Evolutionary conservation across 2,888 invertebrate genomes (phyloP).

Genomic region (Venustoraphidia nigricollis): DNA sequence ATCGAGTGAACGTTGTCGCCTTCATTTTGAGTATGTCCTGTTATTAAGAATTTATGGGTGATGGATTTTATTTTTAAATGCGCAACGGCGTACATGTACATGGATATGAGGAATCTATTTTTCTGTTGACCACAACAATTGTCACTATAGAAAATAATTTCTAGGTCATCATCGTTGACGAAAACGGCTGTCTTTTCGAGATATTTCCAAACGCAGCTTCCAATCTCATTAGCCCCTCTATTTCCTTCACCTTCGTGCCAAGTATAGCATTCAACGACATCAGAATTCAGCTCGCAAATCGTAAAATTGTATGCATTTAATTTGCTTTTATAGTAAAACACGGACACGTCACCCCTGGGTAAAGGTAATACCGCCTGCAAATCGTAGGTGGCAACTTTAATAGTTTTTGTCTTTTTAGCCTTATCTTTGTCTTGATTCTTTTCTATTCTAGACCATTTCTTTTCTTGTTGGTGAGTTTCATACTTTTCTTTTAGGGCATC

Average conservation of each 20-base stretch:
- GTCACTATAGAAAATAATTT: conserved; percentile 15
- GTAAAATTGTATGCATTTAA: conserved; percentile 14
- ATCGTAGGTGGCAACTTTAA: conserved; percentile 13
- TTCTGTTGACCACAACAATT: conserved; percentile 17
- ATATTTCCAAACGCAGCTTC: conserved; percentile 11
- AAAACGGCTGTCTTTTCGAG: conserved; percentile 4
- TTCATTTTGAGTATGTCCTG: conserved; percentile 15
- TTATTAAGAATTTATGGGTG: conserved; percentile 14
- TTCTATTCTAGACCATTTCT: conserved; percentile 11
- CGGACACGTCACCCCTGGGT: conserved; percentile 13
- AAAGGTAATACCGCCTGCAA: conserved; percentile 14
- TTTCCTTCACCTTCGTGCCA: conserved; percentile 14
- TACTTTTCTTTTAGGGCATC: conserved; percentile 6
- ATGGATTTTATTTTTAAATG: conserved; percentile 11
- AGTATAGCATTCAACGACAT: conserved; percentile 12
- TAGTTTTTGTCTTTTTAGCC: conserved; percentile 2
- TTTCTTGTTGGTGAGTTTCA: conserved; percentile 11
- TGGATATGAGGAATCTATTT: conserved; percentile 13
- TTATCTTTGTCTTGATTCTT: conserved; percentile 12
- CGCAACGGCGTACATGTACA: conserved; percentile 11
- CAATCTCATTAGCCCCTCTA: conserved; percentile 14
- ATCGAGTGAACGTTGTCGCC: conserved; percentile 14
- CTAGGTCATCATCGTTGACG: not conserved
- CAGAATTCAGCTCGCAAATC: conserved; percentile 8
- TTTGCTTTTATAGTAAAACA: conserved; percentile 15